phyloP scores from a whole-genome alignment of 2,888 invertebrate genomes.

The Drosophila barbarae region DNA sequence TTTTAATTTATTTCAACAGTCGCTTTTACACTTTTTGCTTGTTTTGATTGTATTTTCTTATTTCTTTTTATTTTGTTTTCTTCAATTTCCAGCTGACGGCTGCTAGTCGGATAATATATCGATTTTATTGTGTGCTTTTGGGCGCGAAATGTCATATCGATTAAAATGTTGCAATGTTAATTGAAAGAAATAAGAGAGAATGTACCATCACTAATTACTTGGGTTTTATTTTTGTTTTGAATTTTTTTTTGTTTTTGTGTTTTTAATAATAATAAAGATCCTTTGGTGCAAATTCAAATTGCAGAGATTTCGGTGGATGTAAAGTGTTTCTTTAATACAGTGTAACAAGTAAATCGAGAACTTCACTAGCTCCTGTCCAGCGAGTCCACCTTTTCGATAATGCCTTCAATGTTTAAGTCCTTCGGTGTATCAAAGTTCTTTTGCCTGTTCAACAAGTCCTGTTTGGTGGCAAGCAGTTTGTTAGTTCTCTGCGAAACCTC shows the following conservation, averaged over 20 bases:
- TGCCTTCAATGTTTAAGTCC: slow-evolving; percentile 9
- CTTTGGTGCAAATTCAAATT: neutral
- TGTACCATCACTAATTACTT: neutral
- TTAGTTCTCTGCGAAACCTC: slow-evolving; percentile 1
- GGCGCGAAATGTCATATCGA: neutral
- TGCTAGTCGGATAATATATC: neutral
- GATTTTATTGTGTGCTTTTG: slow-evolving; percentile 1
- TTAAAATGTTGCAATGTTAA: neutral
- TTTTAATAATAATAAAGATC: no score
- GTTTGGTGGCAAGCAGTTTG: neutral
- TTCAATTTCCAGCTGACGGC: neutral
- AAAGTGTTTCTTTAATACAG: neutral
- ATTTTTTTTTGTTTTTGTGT: neutral
- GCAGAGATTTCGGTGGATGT: neutral
- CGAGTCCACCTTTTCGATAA: slow-evolving; percentile 16
- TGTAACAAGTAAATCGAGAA: neutral
- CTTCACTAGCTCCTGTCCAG: slow-evolving; percentile 4
- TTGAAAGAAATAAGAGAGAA: neutral
- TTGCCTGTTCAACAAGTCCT: slow-evolving; percentile 6
- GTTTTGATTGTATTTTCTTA: neutral
- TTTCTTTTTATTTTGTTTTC: neutral
- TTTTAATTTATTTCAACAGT: neutral
- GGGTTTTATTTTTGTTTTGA: neutral
- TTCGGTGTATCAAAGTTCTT: slow-evolving; percentile 1
- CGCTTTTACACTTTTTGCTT: neutral